A percentile compares a stretch with the other conserved stretches of the same genome.
These are phyloP conservation scores for Acanthaster planci DNA, from an alignment of 35 echinoderm and acorn worm species.

Conservation along the genomic window DNA sequence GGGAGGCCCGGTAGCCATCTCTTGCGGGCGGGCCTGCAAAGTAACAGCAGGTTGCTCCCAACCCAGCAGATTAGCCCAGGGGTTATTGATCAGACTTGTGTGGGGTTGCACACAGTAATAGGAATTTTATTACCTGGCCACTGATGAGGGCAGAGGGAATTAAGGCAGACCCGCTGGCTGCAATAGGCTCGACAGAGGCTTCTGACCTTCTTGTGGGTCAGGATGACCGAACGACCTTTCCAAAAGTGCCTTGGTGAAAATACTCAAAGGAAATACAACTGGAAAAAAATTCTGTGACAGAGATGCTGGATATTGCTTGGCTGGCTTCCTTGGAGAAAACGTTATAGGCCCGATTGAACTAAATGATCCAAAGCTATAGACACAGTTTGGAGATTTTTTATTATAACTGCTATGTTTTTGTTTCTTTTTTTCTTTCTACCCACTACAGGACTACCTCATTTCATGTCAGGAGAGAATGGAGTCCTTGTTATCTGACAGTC, in stretches of 20 bases:
- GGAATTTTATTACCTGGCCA: constrained; percentile 8
- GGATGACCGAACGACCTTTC: not conserved
- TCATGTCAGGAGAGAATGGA: constrained; percentile 43
- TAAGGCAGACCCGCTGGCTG: not conserved
- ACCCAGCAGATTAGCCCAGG: not conserved
- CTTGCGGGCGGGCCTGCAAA: not conserved
- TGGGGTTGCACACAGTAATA: not conserved
- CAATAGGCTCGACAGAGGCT: not conserved
- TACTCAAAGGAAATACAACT: not conserved
- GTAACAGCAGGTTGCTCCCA: not conserved
- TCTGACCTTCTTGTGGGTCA: constrained; percentile 21
- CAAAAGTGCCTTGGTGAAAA: not conserved
- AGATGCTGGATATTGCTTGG: too few species aligned
- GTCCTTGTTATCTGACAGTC: constrained; percentile 27
- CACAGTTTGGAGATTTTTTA: not conserved
- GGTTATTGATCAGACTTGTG: not conserved
- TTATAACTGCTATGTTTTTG: not conserved
- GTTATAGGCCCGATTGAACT: too few species aligned
- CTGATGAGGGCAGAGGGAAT: constrained; percentile 17
- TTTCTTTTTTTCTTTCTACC: not conserved
- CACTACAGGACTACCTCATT: constrained; percentile 42
- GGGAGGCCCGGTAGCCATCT: not conserved
- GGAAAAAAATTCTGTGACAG: too few species aligned
- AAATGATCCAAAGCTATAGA: too few species aligned
- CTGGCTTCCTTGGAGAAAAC: too few species aligned